Evolutionary conservation across 2,888 invertebrate genomes (phyloP).

Genomic region (Protodeltote pygarga): DNA sequence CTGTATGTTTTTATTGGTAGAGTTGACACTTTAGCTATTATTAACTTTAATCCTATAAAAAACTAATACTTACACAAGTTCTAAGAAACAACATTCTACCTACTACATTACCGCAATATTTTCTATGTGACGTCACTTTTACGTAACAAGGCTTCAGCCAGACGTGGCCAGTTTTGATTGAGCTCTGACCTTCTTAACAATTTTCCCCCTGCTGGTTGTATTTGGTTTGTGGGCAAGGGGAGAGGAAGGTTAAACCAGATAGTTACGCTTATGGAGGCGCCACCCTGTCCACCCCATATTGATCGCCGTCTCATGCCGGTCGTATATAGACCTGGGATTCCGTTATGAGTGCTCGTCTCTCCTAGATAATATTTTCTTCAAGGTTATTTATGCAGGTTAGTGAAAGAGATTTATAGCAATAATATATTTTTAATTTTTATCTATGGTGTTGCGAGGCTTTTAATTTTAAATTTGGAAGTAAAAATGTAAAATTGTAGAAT

Average conservation of each 20-base stretch:
- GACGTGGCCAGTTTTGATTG: conserved; percentile 48
- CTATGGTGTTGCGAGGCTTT: not conserved
- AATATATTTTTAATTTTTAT: not conserved
- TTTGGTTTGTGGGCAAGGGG: conserved; percentile 14
- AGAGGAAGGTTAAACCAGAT: conserved; percentile 35
- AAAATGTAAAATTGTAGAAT: not conserved
- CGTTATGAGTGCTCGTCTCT: conserved; percentile 48
- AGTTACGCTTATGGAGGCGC: conserved; percentile 48
- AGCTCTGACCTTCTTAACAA: conserved; percentile 32
- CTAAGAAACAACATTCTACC: conserved; percentile 13
- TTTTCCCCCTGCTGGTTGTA: conserved; percentile 4
- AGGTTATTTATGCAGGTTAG: conserved; percentile 44
- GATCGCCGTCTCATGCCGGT: conserved; percentile 65
- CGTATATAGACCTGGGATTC: conserved; percentile 53
- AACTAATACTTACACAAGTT: not conserved
- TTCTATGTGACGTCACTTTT: conserved; percentile 31
- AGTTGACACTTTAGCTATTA: not conserved
- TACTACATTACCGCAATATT: conserved; percentile 29
- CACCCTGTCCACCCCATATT: conserved; percentile 64
- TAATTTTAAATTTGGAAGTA: conserved; percentile 7
- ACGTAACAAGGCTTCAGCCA: conserved; percentile 49
- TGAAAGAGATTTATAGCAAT: conserved; percentile 2
- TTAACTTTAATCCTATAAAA: conserved; percentile 3
- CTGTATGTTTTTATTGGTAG: too few species aligned
- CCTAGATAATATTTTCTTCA: conserved; percentile 18